phyloP scores from a whole-genome alignment of 2,888 invertebrate genomes.

The Anorthoa munda region DNA sequence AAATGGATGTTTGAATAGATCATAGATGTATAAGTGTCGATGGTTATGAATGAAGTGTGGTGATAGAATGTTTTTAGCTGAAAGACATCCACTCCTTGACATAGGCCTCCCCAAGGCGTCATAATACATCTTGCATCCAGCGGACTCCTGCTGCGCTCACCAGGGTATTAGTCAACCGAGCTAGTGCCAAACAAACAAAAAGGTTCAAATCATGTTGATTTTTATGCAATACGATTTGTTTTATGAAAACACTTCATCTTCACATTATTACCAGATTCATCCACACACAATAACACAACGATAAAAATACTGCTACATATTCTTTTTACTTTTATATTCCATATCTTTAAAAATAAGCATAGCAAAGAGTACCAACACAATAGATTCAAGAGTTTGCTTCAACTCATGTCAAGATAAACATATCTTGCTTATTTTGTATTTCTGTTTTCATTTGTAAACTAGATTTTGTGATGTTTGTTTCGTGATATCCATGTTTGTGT shows the following conservation, averaged over 20 bases:
- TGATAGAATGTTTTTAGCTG: too few relatives aligned
- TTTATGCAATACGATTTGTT: too few relatives aligned
- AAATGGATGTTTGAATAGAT: too few relatives aligned
- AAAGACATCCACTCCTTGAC: too few relatives aligned
- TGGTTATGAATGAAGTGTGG: too few relatives aligned
- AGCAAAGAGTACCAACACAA: conserved; percentile 44
- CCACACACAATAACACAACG: conserved; percentile 9
- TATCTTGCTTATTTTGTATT: conserved; percentile 46
- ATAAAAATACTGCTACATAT: conserved; percentile 36
- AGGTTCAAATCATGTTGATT: too few relatives aligned
- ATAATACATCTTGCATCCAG: too few relatives aligned
- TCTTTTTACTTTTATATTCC: conserved; percentile 29
- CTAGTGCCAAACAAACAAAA: too few relatives aligned
- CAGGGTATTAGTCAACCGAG: too few relatives aligned
- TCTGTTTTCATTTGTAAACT: conserved; percentile 55
- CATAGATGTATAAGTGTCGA: too few relatives aligned
- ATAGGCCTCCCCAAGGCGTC: too few relatives aligned
- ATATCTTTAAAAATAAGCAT: conserved; percentile 45
- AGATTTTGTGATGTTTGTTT: conserved; percentile 41
- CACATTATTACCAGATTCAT: conserved; percentile 1
- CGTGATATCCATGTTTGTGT: conserved; percentile 5
- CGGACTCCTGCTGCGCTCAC: too few relatives aligned
- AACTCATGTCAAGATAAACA: conserved; percentile 45
- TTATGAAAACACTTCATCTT: neutral
- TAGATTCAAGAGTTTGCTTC: conserved; percentile 45